Evolutionary conservation across 2,888 invertebrate genomes (phyloP).

Genomic region (Julus scandinavius): DNA sequence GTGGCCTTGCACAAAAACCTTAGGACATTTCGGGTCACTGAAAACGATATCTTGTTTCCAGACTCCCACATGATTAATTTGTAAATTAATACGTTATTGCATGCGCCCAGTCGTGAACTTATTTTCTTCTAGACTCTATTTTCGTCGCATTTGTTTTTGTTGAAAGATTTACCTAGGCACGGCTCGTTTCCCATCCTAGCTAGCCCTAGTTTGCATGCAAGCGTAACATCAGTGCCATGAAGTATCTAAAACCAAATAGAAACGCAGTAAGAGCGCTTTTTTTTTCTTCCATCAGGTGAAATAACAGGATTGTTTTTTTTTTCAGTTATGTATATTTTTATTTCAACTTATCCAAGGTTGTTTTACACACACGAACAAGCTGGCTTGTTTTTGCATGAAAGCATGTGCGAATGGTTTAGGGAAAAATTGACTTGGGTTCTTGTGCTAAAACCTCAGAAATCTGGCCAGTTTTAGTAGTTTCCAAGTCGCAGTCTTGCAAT

Average conservation of each 20-base stretch:
- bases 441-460: too few relatives aligned
- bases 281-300: constrained; percentile 3
- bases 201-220: neutral
- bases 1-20: neutral
- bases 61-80: constrained; percentile 29
- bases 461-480: too few relatives aligned
- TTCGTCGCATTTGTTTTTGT: constrained; percentile 13
- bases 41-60: constrained; percentile 24
- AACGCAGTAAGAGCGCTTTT: neutral
- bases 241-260: constrained; percentile 20
- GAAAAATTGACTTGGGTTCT: neutral
- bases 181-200: neutral
- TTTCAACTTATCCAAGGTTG: neutral
- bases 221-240: neutral
- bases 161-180: constrained; percentile 2
- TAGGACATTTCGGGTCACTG: constrained; percentile 35
- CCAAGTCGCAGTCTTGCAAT: too few relatives aligned
- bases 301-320: neutral
- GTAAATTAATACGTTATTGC: constrained; percentile 27
- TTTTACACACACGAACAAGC: neutral
- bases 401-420: neutral
- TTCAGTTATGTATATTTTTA: neutral
- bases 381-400: neutral
- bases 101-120: constrained; percentile 14
- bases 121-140: constrained; percentile 5